Evolutionary conservation across 2,113 vertebrate species (phyloP).

Genomic region (Notothenia rossii): DNA sequence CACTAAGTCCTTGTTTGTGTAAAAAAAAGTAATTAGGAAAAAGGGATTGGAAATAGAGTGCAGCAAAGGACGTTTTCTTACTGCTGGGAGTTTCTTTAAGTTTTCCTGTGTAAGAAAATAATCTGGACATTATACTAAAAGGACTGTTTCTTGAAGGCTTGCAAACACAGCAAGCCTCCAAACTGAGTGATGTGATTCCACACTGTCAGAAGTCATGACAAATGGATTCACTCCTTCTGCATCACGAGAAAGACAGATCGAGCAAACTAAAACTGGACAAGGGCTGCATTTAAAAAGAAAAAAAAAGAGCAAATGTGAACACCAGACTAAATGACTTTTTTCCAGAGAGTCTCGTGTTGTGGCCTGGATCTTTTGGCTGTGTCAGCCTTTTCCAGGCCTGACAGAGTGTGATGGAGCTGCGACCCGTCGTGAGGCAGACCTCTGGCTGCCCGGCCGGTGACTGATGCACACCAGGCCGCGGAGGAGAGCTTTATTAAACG

Average conservation of each 20-base stretch:
- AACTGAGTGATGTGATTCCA: neutral
- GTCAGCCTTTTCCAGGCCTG: conserved; percentile 48
- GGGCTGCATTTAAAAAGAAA: neutral
- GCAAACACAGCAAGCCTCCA: neutral
- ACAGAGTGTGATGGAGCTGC: conserved; percentile 61
- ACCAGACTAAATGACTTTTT: neutral
- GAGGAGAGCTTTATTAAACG: conserved; percentile 75
- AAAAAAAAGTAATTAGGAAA: neutral
- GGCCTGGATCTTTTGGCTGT: conserved; percentile 23
- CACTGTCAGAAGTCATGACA: neutral
- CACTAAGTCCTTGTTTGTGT: neutral
- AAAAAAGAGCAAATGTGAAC: neutral
- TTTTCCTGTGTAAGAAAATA: neutral
- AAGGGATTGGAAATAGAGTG: neutral
- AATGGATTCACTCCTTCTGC: neutral
- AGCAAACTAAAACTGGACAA: neutral
- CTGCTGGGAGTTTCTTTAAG: neutral
- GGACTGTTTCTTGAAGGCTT: neutral
- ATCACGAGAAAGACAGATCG: neutral
- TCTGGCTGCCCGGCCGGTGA: conserved; percentile 50
- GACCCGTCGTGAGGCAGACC: conserved; percentile 39
- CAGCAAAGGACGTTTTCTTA: neutral
- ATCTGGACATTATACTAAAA: neutral
- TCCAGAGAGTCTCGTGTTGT: neutral
- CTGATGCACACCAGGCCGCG: conserved; percentile 55